Base-by-base conservation (phyloP, 1,140 invertebrate genomes). In the Oedothorax gibbosus region DNA sequence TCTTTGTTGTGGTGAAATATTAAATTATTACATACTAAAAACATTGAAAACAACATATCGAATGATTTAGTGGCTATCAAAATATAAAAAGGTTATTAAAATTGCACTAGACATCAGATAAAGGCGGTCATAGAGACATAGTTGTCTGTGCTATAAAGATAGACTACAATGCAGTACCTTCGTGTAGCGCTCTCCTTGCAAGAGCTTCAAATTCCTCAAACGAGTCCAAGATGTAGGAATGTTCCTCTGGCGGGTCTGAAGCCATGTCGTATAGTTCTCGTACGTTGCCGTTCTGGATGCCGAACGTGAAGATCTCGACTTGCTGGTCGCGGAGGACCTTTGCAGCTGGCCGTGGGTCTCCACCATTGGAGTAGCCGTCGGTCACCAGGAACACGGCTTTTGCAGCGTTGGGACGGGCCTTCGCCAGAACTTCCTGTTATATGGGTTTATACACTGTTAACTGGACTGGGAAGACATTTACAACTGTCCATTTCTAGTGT, bases 291-390 rank as follows among this genome's bases (percentile, higher is more conserved):
- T 93, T 93, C 53, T 91, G 89, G 62, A 95, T 94, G 9, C 94
- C 94, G 88, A 94, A 93, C 3, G 94, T 94, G 87, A 94, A 94
- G 69, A 95, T 92, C 1, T 89, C 90, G 3, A 92, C 91, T 7
- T 92, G 92, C 7, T 90, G 81, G 21, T 91, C 87, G 85, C 92
- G 92, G 1, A 94, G 88, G 15, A 90, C 87, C 56, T 90, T 89
- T 0, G 94, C 93, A 1, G 92, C 90, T 8, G 92, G 91, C 57
- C 92, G 88, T 0, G 94, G 94, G 90, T 94, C 92, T 0, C 93
- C 93, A 0, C 93, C 93, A 88, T 94, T 95, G 21, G 94, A 94
- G 88, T 93, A 95, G 10, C 94, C 94, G 88, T 94, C 94, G 3
- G 94, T 94, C 69, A 95, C 92, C 0, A 95, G 88, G 87, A 94